These are phyloP conservation scores for Synchiropus splendidus DNA, from an alignment of 2,113 vertebrate genomes.

Conservation along the genomic window DNA sequence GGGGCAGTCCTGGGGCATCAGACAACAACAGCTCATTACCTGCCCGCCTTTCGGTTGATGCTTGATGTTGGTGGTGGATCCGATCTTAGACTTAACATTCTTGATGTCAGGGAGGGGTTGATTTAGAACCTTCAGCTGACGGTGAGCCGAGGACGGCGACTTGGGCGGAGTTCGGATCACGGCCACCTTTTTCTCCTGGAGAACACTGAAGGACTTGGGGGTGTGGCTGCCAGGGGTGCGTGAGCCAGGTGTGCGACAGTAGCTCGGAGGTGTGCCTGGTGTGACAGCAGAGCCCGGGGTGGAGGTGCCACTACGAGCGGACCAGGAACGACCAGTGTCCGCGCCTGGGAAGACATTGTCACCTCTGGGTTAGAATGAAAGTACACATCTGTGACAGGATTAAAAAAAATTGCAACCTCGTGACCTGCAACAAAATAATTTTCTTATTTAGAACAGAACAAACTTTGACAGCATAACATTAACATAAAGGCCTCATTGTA, in stretches of 20 bases:
- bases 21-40: too few relatives aligned
- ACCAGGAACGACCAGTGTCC: conserved; percentile 79
- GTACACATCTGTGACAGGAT: too few relatives aligned
- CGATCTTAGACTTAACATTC: conserved; percentile 91
- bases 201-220: conserved; percentile 83
- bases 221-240: conserved; percentile 90
- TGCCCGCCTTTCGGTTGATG: conserved; percentile 92
- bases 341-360: conserved; percentile 55
- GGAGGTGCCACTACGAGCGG: conserved; percentile 85
- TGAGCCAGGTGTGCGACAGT: conserved; percentile 85
- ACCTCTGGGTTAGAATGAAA: too few relatives aligned
- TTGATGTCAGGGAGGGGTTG: conserved; percentile 90
- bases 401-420: too few relatives aligned
- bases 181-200: conserved; percentile 92
- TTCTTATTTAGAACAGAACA: too few relatives aligned
- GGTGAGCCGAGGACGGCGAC: conserved; percentile 82
- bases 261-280: conserved; percentile 86
- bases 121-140: conserved; percentile 85
- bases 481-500: too few relatives aligned
- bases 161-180: conserved; percentile 92
- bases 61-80: conserved; percentile 85
- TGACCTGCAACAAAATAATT: too few relatives aligned
- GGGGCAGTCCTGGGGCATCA: too few relatives aligned
- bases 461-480: too few relatives aligned
- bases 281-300: conserved; percentile 89